These are phyloP conservation scores for Lasius platythorax DNA, from an alignment of 2,888 invertebrate genomes.

Conservation along the genomic window DNA sequence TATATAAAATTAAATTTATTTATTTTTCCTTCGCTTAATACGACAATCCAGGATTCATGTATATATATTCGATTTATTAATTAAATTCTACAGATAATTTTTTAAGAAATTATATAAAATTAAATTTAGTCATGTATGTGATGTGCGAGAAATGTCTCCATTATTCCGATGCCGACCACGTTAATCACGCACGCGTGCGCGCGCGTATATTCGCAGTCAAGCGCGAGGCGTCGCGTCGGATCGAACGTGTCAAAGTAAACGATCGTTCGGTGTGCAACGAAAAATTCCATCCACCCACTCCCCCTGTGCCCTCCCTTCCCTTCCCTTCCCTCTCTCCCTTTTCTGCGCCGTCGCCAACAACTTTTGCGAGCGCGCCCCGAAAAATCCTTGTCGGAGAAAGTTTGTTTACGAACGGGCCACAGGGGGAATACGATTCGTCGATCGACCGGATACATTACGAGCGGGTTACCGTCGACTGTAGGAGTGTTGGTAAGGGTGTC, in stretches of 20 bases:
- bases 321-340: neutral
- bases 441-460: conserved; percentile 37
- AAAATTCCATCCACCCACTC: conserved; percentile 24
- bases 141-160: no score
- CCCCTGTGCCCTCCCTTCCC: neutral
- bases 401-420: conserved; percentile 54
- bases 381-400: conserved; percentile 52
- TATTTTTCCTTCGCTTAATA: no score
- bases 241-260: conserved; percentile 53
- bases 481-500: conserved; percentile 19
- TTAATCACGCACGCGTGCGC: neutral
- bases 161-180: neutral
- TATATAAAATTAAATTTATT: no score
- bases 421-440: conserved; percentile 43
- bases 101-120: neutral
- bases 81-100: neutral
- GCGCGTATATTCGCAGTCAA: neutral
- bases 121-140: neutral
- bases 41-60: no score
- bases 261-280: conserved; percentile 25
- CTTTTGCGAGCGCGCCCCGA: conserved; percentile 44
- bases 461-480: conserved; percentile 1
- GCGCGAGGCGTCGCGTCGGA: neutral
- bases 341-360: conserved; percentile 7
- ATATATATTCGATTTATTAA: no score